Evolutionary conservation across 2,797 vertebrate genomes (phyloP), one percentile per base, ranked within the genome.

Genomic region (Heterohyrax brucei): DNA sequence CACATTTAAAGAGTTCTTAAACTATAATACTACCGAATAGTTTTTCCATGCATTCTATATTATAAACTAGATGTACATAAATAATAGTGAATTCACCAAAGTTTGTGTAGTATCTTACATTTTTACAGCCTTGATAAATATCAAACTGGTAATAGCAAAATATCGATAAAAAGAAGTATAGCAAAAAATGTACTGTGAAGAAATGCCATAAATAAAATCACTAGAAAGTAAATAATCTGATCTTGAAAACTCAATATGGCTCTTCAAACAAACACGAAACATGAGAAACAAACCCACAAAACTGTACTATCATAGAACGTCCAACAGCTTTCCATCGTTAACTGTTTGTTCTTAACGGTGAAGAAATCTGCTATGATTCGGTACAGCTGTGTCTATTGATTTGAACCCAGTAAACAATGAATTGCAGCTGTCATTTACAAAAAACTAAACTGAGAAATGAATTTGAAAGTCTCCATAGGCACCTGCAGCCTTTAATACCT

Each of bases 261-360:
- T 75, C 48, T 61, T 95, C 59, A 81, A 46, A 96, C 30, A 91
- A 2, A 56, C 28, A 84, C 84, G 91, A 79, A 85, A 62, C 10
- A 92, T 1, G 8, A 96, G 90, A 10, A 93, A 22, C 83, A 90
- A 95, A 30, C 18, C 44, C 39, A 92, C 30, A 92, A 92, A 87
- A 91, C 6, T 77, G 14, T 81, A 61, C 77, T 92, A 79, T 62
- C 87, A 61, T 1, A 73, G 16, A 81, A 61, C 5, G 77, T 61
- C 46, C 50, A 97, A 94, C 89, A 82, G 30, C 44, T 91, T 95
- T 95, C 53, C 91, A 72, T 96, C 96, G 98, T 94, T 96, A 95
- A 33, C 21, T 62, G 53, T 72, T 70, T 56, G 81, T 87, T 94
- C 64, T 92, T 92, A 93, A 44, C 87, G 33, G 84, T 68, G 56